These are phyloP conservation scores for Mesoclemmys tuberculata DNA, from an alignment of 2,113 vertebrate species.

Conservation along the genomic window DNA sequence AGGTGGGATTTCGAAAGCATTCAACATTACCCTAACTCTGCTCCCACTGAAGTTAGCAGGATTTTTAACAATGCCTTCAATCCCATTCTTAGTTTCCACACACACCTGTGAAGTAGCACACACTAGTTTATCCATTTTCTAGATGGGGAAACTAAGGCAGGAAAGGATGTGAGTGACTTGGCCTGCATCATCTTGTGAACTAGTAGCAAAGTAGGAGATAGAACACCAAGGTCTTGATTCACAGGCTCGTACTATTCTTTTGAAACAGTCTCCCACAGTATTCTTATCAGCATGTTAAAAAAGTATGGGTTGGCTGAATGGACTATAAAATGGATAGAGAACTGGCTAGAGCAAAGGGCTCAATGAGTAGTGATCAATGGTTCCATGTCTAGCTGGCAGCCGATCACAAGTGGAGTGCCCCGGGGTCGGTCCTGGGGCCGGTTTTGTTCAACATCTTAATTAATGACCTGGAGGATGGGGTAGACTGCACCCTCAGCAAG, in stretches of 20 bases:
- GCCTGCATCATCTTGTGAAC: not conserved
- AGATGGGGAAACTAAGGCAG: not conserved
- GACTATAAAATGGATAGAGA: too few relatives aligned
- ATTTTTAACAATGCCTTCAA: not conserved
- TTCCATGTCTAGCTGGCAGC: too few relatives aligned
- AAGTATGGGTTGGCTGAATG: too few relatives aligned
- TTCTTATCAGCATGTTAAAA: too few relatives aligned
- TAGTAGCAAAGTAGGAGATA: not conserved
- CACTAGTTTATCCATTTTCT: not conserved
- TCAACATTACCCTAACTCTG: not conserved
- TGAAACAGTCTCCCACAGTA: too few relatives aligned
- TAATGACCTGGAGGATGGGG: too few relatives aligned
- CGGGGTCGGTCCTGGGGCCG: too few relatives aligned
- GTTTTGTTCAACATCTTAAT: too few relatives aligned
- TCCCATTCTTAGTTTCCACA: accelerated
- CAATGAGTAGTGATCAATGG: too few relatives aligned
- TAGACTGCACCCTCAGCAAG: too few relatives aligned
- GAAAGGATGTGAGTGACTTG: not conserved
- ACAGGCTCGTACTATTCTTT: not conserved
- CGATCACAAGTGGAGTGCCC: too few relatives aligned
- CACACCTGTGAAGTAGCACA: not conserved
- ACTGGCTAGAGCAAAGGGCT: too few relatives aligned
- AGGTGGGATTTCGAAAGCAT: not conserved
- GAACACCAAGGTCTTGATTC: not conserved
- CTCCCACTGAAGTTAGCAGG: accelerated